Evolutionary conservation across 2,888 invertebrate species (phyloP), one percentile per base, ranked within the genome.

Genomic region (Leptinotarsa rubiginosa): DNA sequence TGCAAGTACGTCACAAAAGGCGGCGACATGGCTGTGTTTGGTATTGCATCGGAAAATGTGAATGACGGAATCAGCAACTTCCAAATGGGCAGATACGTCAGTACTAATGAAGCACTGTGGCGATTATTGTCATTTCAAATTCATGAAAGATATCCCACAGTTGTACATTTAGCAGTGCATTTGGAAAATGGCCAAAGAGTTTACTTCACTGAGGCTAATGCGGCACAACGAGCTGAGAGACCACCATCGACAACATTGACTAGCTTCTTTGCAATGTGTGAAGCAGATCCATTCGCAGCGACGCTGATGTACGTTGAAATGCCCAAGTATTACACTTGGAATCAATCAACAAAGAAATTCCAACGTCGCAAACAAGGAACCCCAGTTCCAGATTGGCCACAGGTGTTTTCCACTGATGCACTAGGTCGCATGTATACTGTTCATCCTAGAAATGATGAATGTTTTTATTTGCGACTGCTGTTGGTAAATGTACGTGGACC

Each of bases 11-110:
- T 49, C 13, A 77, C 73, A 18, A 82, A 83, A 79, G 80, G 81
- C 3, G 84, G 83, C 72, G 85, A 87, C 76, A 84, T 85, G 85
- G 84, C 86, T 72, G 81, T 84, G 59, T 84, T 67, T 47, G 67
- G 49, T 12, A 13, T 47, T 25, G 25, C 25, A 4, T 25, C 3
- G 4, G 47, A 1, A 5, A 31, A 31, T 31, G 31, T 31, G 31
- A 5, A 5, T 18, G 67, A 67, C 16, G 67, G 49, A 20, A 47
- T 67, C 12, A 12, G 3, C 13, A 4, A 12, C 4, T 67, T 47
- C 59, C 76, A 74, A 71, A 31, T 70, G 25, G 25, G 4, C 52
- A 74, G 71, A 15, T 84, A 84, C 70, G 72, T 85, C 18, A 84
- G 81, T 70, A 81, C 76, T 50, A 78, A 76, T 47, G 83, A 85